These are phyloP conservation scores for Ammodytes marinus DNA, from an alignment of 2,113 vertebrate species.

Conservation along the genomic window DNA sequence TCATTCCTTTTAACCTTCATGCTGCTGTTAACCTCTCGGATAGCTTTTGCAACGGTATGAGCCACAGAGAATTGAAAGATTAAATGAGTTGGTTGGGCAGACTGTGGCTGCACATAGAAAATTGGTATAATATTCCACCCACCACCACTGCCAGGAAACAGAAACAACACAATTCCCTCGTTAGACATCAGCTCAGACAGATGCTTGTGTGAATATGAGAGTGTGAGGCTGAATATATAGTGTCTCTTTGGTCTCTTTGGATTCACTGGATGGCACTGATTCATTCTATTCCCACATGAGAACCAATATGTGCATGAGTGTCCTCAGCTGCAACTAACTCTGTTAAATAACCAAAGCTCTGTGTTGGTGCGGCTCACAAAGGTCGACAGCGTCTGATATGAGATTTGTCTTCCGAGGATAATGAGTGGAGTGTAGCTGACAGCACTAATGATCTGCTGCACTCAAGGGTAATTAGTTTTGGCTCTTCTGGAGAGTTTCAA, in stretches of 20 bases:
- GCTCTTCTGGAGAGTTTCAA: slow-evolving; percentile 31
- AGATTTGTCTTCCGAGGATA: slow-evolving; percentile 52
- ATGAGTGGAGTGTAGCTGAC: slow-evolving; percentile 26
- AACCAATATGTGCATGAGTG: slow-evolving; percentile 9
- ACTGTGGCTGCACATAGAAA: not conserved
- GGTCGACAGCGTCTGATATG: slow-evolving; percentile 41
- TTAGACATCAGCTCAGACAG: slow-evolving; percentile 42
- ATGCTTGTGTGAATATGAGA: slow-evolving; percentile 34
- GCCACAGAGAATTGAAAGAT: not conserved
- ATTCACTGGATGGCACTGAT: slow-evolving; percentile 46
- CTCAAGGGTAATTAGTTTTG: slow-evolving; percentile 64
- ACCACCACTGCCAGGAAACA: not conserved
- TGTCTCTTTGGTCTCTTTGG: slow-evolving; percentile 26
- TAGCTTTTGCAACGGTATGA: not conserved
- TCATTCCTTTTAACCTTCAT: slow-evolving; percentile 19
- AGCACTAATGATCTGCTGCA: slow-evolving; percentile 50
- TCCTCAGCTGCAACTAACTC: slow-evolving; percentile 38
- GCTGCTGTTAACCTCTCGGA: not conserved
- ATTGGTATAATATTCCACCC: slow-evolving; percentile 19
- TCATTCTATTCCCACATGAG: slow-evolving; percentile 47
- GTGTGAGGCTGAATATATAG: slow-evolving; percentile 35
- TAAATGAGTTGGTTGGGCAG: not conserved
- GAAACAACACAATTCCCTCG: slow-evolving; percentile 29
- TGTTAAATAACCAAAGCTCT: slow-evolving; percentile 13
- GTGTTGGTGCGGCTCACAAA: slow-evolving; percentile 18